Base-by-base conservation (phyloP, 2,797 vertebrate species). In the Fistularia commersonii region DNA sequence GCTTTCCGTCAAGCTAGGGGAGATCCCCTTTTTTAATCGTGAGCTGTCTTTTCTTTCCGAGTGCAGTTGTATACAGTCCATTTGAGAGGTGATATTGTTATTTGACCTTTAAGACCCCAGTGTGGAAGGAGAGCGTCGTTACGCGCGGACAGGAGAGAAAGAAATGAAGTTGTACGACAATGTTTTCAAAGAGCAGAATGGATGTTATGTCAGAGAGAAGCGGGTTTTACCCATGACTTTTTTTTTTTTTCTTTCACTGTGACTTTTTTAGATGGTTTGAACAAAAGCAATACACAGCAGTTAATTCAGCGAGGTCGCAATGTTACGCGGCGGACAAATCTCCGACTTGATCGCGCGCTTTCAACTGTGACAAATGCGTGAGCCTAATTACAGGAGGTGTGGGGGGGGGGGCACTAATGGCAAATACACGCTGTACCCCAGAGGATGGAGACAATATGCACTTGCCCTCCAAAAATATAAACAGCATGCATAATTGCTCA, bases 401-500 rank as follows among this genome's bases (percentile, higher is more conserved):
- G 37, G 38, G 7, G 51, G 1, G 13, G 38, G 37, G 38, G 7
- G 42, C 55, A 42, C 54, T 3, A 58, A 50, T 62, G 8, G 46
- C 54, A 41, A 32, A 66, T 42, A 57, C 57, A 15, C 0, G 52
- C 55, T 74, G 66, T 15, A 23, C 23, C 23, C 56, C 56, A 8
- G 71, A 60, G 67, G 54, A 72, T 14, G 1, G 57, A 58, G 51
- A 56, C 58, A 36, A 45, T 52, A 61, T 57, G 56, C 68, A 42
- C 56, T 74, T 57, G 57, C 48, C 61, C 65, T 54, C 50, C 6
- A 5, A 69, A 79, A 79, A 81, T 69, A 71, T 62, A 74, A 73
- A 69, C 76, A 62, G 69, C 82, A 80, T 79, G 81, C 63, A 61
- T 76, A 80, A 80, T 69, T 58, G 75, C 70, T 76, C 81, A 58